These are phyloP conservation scores for Trinorchestia longiramus DNA, from an alignment of 1,140 invertebrate species.

Conservation along the genomic window DNA sequence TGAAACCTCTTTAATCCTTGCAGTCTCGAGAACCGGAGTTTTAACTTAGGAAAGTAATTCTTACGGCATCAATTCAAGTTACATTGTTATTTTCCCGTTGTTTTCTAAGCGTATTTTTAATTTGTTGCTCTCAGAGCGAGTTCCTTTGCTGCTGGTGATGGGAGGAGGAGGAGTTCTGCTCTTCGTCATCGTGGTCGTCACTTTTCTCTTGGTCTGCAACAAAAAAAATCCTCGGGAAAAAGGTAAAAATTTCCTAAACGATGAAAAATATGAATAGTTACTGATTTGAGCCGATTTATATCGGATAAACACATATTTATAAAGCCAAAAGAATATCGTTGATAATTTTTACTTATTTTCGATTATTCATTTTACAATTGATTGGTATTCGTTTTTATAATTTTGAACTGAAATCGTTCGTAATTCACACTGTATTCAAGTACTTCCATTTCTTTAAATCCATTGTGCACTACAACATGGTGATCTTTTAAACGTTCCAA, in stretches of 20 bases:
- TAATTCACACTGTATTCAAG: neutral
- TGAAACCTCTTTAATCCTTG: neutral
- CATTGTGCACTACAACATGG: neutral
- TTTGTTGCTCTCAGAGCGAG: constrained; percentile 54
- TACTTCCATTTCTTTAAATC: neutral
- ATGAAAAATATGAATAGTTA: neutral
- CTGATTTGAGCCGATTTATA: neutral
- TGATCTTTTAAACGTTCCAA: neutral
- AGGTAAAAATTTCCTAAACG: constrained; percentile 56
- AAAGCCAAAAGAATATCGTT: no score
- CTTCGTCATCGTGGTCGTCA: constrained; percentile 58
- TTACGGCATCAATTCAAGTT: neutral
- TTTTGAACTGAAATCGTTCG: neutral
- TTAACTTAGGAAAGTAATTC: neutral
- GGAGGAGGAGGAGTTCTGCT: constrained; percentile 58
- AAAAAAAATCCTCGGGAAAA: constrained; percentile 59
- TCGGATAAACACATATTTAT: neutral
- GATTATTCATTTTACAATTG: no score
- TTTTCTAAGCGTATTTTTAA: neutral
- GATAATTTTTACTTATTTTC: no score
- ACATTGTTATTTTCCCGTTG: neutral
- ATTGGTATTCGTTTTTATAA: no score
- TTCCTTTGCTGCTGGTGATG: constrained; percentile 63
- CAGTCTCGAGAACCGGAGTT: neutral
- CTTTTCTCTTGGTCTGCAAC: constrained; percentile 63